phyloP scores from a whole-genome alignment of 1,140 invertebrate species.

The Pemphigus obesinymphae region DNA sequence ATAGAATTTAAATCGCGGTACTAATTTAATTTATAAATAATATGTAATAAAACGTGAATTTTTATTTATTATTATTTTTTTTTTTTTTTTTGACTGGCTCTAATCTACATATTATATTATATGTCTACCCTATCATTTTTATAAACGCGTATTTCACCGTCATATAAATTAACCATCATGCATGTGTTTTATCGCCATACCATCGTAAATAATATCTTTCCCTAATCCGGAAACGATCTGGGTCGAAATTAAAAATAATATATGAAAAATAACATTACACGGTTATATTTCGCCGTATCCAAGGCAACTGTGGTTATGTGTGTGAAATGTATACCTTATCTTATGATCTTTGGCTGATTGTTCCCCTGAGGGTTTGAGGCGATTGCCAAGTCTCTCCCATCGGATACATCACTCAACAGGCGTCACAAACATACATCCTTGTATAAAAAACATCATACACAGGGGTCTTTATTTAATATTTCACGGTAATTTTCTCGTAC shows the following conservation, averaged over 20 bases:
- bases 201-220: neutral
- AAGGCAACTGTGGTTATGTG: neutral
- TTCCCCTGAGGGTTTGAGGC: neutral
- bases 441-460: too few species aligned
- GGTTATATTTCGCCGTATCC: neutral
- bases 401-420: neutral
- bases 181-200: neutral
- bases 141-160: neutral
- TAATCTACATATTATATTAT: neutral
- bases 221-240: neutral
- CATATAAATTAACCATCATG: neutral
- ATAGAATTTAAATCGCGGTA: too few species aligned
- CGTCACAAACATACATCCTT: neutral
- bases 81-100: too few species aligned
- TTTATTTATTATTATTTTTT: too few species aligned
- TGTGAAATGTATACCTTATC: neutral
- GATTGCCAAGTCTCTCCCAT: neutral
- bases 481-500: too few species aligned
- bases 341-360: neutral
- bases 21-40: too few species aligned
- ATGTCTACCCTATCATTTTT: too few species aligned
- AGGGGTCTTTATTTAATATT: too few species aligned
- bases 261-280: neutral
- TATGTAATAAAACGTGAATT: too few species aligned
- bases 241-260: neutral